These are phyloP conservation scores for Scotopteryx bipunctaria DNA, from an alignment of 2,888 invertebrate species.

Conservation along the genomic window DNA sequence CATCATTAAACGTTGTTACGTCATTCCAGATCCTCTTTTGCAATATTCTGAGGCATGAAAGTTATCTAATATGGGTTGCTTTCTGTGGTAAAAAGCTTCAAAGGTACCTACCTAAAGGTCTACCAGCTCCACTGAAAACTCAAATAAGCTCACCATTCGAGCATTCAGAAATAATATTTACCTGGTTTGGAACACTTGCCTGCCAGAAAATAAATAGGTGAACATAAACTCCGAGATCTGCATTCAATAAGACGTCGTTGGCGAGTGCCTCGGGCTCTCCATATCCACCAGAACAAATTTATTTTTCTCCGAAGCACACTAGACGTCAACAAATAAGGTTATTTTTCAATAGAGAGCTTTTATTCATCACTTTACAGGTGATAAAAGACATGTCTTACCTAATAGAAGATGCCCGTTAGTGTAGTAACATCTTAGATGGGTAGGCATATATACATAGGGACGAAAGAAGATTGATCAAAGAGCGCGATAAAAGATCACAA, in stretches of 20 bases:
- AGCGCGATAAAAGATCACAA: too few species aligned
- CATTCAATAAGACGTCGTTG: constrained; percentile 67
- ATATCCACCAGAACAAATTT: constrained; percentile 73
- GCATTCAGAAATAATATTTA: constrained; percentile 21
- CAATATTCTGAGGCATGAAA: constrained; percentile 1
- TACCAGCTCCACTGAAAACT: not conserved
- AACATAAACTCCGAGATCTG: constrained; percentile 52
- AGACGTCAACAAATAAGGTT: constrained; percentile 80
- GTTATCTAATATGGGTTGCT: constrained; percentile 3
- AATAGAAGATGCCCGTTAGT: too few species aligned
- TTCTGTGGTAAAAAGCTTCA: not conserved
- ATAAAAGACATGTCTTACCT: constrained; percentile 42
- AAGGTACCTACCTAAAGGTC: not conserved
- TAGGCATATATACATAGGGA: too few species aligned
- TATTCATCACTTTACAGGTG: constrained; percentile 60
- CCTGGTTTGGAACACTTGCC: constrained; percentile 23
- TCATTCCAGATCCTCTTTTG: constrained; percentile 1
- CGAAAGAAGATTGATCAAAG: too few species aligned
- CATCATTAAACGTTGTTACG: constrained; percentile 14
- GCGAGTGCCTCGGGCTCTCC: constrained; percentile 62
- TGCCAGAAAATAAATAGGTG: constrained; percentile 48
- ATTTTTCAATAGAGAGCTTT: constrained; percentile 72
- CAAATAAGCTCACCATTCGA: constrained; percentile 1
- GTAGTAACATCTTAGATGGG: too few species aligned
- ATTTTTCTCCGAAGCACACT: constrained; percentile 73